Percentiles rank a stretch among this genome's conserved stretches.
These are phyloP conservation scores for Ibidorhyncha struthersii DNA, from an alignment of 2,113 vertebrate species.

Conservation along the genomic window DNA sequence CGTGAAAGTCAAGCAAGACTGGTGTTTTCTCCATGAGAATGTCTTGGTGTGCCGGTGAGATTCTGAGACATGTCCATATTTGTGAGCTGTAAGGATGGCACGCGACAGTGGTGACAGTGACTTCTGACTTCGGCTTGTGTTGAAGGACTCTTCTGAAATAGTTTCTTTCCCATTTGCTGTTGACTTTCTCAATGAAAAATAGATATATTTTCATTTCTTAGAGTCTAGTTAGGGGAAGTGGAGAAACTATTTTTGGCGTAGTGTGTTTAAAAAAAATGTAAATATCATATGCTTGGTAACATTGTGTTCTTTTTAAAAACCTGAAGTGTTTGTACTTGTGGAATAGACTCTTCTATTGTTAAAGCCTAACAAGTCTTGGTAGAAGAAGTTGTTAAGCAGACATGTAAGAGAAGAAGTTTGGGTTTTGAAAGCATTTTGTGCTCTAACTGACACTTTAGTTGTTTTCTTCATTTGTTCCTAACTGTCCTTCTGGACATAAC, in stretches of 20 bases:
- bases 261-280: neutral
- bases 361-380: neutral
- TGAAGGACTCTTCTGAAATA: slow-evolving; percentile 10
- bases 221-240: neutral
- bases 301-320: neutral
- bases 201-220: neutral
- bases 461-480: slow-evolving; percentile 13
- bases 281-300: neutral
- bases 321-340: neutral
- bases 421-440: neutral
- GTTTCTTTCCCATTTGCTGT: slow-evolving; percentile 6
- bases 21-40: neutral
- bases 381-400: neutral
- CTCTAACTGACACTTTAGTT: neutral
- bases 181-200: neutral
- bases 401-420: neutral
- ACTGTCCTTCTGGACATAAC: neutral
- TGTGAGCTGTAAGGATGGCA: neutral
- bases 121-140: neutral
- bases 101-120: neutral
- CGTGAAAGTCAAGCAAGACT: neutral
- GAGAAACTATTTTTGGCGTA: neutral
- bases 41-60: neutral
- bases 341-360: neutral
- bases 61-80: neutral